phyloP scores from a whole-genome alignment of 2,113 vertebrate species.

The Collichthys lucidus region DNA sequence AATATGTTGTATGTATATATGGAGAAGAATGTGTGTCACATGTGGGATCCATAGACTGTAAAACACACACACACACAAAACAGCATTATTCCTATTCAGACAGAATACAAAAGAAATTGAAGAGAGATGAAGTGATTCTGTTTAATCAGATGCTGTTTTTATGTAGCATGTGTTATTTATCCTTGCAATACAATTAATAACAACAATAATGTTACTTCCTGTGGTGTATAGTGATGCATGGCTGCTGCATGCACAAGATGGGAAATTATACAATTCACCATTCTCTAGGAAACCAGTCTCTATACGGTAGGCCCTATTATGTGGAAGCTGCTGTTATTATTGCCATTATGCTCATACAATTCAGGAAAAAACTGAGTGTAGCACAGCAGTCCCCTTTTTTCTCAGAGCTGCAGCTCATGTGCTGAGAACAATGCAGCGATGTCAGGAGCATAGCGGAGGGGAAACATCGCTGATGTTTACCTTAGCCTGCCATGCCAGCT shows the following conservation, averaged over 20 bases:
- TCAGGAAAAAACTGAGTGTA: conserved; percentile 57
- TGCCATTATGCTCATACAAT: conserved; percentile 51
- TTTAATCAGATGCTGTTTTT: background rate
- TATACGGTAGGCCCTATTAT: conserved; percentile 12
- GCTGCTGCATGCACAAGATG: background rate
- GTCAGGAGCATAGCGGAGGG: conserved; percentile 42
- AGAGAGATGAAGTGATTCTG: background rate
- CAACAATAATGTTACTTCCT: conserved; percentile 13
- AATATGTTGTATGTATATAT: background rate
- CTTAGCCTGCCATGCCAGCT: conserved; percentile 61
- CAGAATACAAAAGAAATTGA: background rate
- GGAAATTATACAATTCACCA: conserved; percentile 33
- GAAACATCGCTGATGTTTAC: conserved; percentile 70
- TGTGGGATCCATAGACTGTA: too few relatives aligned
- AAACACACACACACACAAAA: too few relatives aligned
- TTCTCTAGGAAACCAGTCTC: conserved; percentile 51
- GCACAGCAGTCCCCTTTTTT: conserved; percentile 32
- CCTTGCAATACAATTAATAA: background rate
- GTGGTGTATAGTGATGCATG: background rate
- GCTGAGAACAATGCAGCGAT: conserved; percentile 67
- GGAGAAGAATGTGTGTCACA: background rate
- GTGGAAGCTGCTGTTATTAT: conserved; percentile 60
- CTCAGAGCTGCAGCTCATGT: conserved; percentile 34
- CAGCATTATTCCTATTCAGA: background rate
- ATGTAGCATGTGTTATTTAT: background rate